Conservation (phyloP, 2,797 vertebrate species). For the Labeo calbasu region DNA sequence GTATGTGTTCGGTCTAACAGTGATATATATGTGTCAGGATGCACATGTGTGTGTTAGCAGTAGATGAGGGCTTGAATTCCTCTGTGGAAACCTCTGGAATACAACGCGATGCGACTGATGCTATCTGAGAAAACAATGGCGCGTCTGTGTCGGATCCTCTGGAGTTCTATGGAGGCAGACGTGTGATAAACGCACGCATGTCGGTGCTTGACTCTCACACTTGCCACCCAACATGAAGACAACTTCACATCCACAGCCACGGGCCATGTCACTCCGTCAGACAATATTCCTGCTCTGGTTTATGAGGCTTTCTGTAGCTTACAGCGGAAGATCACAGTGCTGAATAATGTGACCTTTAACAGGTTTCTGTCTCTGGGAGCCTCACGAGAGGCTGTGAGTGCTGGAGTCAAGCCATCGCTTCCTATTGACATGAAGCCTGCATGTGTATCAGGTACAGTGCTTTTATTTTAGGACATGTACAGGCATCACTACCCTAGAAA, state of each 20-base stretch:
- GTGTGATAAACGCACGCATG: neutral
- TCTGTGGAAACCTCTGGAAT: neutral
- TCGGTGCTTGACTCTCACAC: slow-evolving; percentile 63
- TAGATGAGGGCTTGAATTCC: slow-evolving; percentile 7
- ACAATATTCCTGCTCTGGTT: slow-evolving; percentile 32
- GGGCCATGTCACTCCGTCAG: slow-evolving; percentile 65
- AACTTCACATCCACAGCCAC: slow-evolving; percentile 56
- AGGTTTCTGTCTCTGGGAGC: neutral
- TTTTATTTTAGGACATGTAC: slow-evolving; percentile 12
- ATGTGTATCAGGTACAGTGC: neutral
- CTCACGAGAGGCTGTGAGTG: neutral
- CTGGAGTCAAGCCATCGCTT: slow-evolving; percentile 3
- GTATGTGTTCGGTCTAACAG: neutral
- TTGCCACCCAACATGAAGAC: slow-evolving; percentile 73
- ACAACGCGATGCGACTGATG: neutral
- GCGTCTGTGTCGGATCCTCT: neutral
- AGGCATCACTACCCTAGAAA: neutral
- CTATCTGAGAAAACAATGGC: slow-evolving; percentile 14
- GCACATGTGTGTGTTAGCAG: neutral
- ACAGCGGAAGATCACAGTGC: neutral
- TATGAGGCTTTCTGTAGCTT: neutral
- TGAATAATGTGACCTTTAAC: neutral
- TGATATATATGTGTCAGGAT: neutral
- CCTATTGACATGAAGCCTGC: neutral
- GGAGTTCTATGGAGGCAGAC: neutral